Evolutionary conservation across 2,888 invertebrate genomes (phyloP), one percentile per base, ranked within the genome.

Genomic region (Drosophila colorata): DNA sequence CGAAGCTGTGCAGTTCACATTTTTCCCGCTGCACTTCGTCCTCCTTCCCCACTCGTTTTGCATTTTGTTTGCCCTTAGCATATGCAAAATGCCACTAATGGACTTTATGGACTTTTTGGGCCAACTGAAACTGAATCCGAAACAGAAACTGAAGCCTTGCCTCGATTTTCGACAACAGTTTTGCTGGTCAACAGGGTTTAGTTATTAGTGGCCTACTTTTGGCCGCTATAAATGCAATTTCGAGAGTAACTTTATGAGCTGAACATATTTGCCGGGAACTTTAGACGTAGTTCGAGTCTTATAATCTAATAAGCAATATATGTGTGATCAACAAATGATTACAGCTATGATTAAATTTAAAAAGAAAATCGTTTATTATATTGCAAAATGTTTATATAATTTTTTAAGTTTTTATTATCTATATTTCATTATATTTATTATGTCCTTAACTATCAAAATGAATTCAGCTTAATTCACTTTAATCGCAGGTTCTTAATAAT

Each of bases 71-170:
- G 63, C 60, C 38, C 57, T 63, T 52, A 63, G 60, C 63, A 63
- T 71, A 86, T 79, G 83, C 76, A 70, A 87, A 88, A 84, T 80
- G 66, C 66, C 78, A 87, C 71, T 88, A 82, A 82, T 87, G 89
- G 88, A 87, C 74, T 82, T 83, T 76, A 52, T 61, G 65, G 43
- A 44, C 61, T 53, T 51, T 47, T 49, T 35, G 53, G 53, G 33
- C 35, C 25, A 47, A 28, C 64, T 33, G 43, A 41, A 57, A 64
- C 48, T 69, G 56, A 59, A n/a, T n/a, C n/a, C n/a, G n/a, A n/a
- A 46, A 37, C 63, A 25, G 28, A 53, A 64, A 51, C 52, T 59
- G 58, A 63, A 52, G 56, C 53, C 49, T 31, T 72, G 56, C n/a
- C 20, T 33, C 33, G 33, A 57, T 49, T 57, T 72, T 16, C n/a